Evolutionary conservation across 2,888 invertebrate genomes (phyloP), one percentile per base, ranked within the genome.

Genomic region (Aspidapion aeneum): DNA sequence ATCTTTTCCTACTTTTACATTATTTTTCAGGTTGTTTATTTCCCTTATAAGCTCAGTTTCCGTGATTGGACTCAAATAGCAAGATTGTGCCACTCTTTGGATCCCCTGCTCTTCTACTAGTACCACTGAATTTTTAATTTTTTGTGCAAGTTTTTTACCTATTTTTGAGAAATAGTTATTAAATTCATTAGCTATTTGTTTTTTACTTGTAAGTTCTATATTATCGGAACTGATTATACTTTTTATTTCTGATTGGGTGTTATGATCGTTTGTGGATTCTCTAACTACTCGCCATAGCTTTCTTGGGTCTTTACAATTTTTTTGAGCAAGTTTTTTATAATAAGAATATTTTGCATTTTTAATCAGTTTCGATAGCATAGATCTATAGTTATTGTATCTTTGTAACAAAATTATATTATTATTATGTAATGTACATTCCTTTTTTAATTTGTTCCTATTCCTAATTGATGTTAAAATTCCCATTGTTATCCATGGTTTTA

Each of bases 261-360:
- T 55, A 19, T 16, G 56, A 35, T 58, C 58, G 19, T 58, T 58
- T 9, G 58, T 58, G 49, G 58, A 35, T 35, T 58, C 58, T 49
- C 21, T 58, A 9, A 49, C 19, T n/a, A 48, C 49, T 18, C 48
- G 21, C 58, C 58, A 55, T 7, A 58, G 19, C 9, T 58, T 58
- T 48, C 35, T 48, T 5, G 49, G 19, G 5, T 58, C 49, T 22
- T 48, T n/a, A n/a, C n/a, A n/a, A n/a, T 21, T 9, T 9, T 58
- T 58, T 58, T 58, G 48, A 48, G 21, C 21, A n/a, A 21, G 17
- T 48, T n/a, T 35, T 49, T 58, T 58, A 48, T 58, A 58, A 18
- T 2, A 58, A 9, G 17, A n/a, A 58, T 58, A 48, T 58, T 58
- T 58, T 21, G 58, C 21, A 21, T 58, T 58, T 48, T 58, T 35